Base-by-base conservation (phyloP, 2,797 vertebrate genomes). In the Phrynocephalus guinanensis region DNA sequence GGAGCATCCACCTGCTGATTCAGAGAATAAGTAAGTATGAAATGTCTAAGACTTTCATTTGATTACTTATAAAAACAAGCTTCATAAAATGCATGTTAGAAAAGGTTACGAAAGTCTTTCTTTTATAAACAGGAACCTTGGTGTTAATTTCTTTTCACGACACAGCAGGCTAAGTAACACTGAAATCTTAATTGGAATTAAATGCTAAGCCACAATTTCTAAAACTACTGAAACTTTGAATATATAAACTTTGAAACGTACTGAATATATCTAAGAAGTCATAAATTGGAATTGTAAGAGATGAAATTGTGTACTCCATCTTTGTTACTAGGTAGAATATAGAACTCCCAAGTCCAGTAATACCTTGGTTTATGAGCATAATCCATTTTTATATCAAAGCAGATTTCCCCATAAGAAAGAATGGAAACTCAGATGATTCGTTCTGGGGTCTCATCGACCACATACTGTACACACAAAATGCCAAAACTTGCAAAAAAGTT, bases 21-120 rank as follows among this genome's bases (percentile, higher is more conserved):
- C 99, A 56, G 99, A 99, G 96, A 99, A 99, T 96, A 99, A 99
- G 99, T 99, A 95, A 98, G 98, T 97, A 63, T 52, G 90, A 24
- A 38, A 52, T 18, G 30, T 82, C 16, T 38, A 28, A 4, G 0
- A 0, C 0, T 22, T 82, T 11, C 56, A 72, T 78, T 28, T 33
- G 0, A 0, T 33, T 20, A 56, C 76, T 68, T 87, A 70, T 48
- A 75, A 79, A 26, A n/a, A 75, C 16, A 38, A 75, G 7, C 20
- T 44, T 73, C 7, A 38, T 73, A 22, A 48, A 79, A 5, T 11
- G 0, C 75, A 85, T 76, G 63, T 50, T 8, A 15, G 48, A 85
- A 77, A 30, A 11, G n/a, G 9, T 79, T 60, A 13, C 48, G 1
- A 50, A 70, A 48, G 66, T 3, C 38, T 67, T 67, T 26, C 13